Percentiles rank a stretch among this genome's conserved stretches.
Conservation (phyloP, 2,797 vertebrate genomes). For the Sebastes melanostomus region DNA sequence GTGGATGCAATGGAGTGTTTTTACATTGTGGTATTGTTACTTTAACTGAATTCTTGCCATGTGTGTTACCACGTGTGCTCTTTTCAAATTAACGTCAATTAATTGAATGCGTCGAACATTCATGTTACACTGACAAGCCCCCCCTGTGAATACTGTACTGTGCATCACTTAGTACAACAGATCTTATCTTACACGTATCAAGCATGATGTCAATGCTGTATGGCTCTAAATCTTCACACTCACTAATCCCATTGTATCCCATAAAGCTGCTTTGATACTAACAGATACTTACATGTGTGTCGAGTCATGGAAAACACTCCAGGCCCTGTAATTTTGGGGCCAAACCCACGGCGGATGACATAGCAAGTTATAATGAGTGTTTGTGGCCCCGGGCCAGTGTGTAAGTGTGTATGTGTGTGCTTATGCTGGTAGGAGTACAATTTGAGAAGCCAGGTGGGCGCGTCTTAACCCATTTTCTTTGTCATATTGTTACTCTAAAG, state of each 20-base stretch:
- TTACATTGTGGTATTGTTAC: neutral
- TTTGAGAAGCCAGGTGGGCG: slow-evolving; percentile 63
- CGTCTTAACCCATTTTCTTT: slow-evolving; percentile 46
- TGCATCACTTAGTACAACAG: slow-evolving; percentile 43
- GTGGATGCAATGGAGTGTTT: neutral
- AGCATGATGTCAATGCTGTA: slow-evolving; percentile 50
- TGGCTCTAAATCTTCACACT: slow-evolving; percentile 63
- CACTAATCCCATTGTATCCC: slow-evolving; percentile 72
- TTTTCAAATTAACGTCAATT: slow-evolving; percentile 13
- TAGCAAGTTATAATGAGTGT: slow-evolving; percentile 74
- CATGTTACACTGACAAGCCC: slow-evolving; percentile 19
- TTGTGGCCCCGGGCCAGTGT: slow-evolving; percentile 62
- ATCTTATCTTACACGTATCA: slow-evolving; percentile 60
- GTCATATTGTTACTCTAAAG: slow-evolving; percentile 28
- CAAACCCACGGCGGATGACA: slow-evolving; percentile 74
- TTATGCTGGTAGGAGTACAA: slow-evolving; percentile 34
- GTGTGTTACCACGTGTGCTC: neutral
- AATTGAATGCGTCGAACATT: neutral
- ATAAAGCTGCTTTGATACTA: slow-evolving; percentile 74
- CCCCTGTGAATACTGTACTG: slow-evolving; percentile 28
- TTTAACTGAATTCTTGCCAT: neutral
- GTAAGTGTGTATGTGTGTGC: slow-evolving; percentile 38
- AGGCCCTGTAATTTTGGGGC: slow-evolving; percentile 70
- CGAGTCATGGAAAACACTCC: slow-evolving; percentile 73
- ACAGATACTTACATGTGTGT: slow-evolving; percentile 74